These are phyloP conservation scores for Pimpla rufipes DNA, from an alignment of 2,888 invertebrate genomes.

Conservation along the genomic window DNA sequence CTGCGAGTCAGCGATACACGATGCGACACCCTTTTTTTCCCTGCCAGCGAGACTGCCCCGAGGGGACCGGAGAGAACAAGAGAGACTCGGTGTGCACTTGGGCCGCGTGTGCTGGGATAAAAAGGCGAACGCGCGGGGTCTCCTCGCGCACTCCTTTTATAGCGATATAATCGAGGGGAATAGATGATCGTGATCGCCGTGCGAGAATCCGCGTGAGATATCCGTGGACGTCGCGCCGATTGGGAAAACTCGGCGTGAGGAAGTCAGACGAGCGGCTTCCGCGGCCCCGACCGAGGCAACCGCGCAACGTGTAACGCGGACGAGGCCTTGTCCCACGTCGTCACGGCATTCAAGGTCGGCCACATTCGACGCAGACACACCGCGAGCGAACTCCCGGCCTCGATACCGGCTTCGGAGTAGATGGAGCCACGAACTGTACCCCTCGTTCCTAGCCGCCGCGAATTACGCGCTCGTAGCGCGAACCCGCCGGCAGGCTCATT, in stretches of 20 bases:
- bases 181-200: slow-evolving; percentile 5
- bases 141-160: slow-evolving; percentile 56
- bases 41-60: not conserved
- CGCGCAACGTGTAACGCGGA: slow-evolving; percentile 75
- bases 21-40: slow-evolving; percentile 42
- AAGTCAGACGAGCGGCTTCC: not conserved
- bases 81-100: too few relatives aligned
- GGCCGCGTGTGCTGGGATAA: too few relatives aligned
- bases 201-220: not conserved
- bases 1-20: slow-evolving; percentile 44
- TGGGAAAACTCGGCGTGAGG: not conserved
- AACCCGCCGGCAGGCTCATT: not conserved
- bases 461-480: too few relatives aligned
- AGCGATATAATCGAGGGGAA: slow-evolving; percentile 7
- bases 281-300: not conserved
- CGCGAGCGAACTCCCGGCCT: slow-evolving; percentile 54
- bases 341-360: slow-evolving; percentile 83
- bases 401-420: slow-evolving; percentile 66
- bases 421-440: slow-evolving; percentile 74
- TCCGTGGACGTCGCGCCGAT: not conserved
- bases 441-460: slow-evolving; percentile 25
- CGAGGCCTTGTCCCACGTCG: slow-evolving; percentile 79
- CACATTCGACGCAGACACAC: slow-evolving; percentile 74
- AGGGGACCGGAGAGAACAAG: slow-evolving; percentile 15
- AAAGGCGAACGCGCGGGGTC: slow-evolving; percentile 36